These are phyloP conservation scores for Patiria pectinifera DNA, from an alignment of 53 echinoderm and acorn worm genomes.

Conservation along the genomic window DNA sequence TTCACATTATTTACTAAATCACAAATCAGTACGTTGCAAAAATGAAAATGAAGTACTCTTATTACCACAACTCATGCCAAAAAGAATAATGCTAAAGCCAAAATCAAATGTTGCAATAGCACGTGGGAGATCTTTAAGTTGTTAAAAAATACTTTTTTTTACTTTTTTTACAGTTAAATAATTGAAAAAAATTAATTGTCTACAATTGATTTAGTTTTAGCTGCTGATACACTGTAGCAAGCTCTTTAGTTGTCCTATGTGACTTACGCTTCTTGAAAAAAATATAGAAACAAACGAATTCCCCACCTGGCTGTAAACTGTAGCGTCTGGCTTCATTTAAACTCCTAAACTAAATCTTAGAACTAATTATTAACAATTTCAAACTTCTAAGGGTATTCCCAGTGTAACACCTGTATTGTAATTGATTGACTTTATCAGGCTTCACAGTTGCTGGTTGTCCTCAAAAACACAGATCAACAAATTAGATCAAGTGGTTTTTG, in stretches of 20 bases:
- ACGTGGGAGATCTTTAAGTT: neutral
- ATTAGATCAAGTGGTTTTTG: neutral
- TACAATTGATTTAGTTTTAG: constrained; percentile 3
- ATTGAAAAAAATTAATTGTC: neutral
- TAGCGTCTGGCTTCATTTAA: constrained; percentile 26
- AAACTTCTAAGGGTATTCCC: constrained; percentile 5
- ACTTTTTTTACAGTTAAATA: constrained; percentile 5
- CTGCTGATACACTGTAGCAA: constrained; percentile 21
- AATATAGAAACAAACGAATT: neutral
- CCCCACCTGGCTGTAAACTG: constrained; percentile 37
- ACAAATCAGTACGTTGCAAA: neutral
- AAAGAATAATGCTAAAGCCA: neutral
- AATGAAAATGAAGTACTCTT: neutral
- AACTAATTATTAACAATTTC: constrained; percentile 58
- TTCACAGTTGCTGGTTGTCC: neutral
- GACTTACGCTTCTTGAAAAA: constrained; percentile 32
- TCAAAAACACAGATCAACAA: neutral
- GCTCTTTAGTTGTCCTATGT: constrained; percentile 22
- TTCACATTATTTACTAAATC: neutral
- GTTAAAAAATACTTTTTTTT: neutral
- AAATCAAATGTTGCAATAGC: constrained; percentile 1
- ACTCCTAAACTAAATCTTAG: constrained; percentile 50
- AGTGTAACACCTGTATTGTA: neutral
- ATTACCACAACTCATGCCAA: no score
- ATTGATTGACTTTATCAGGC: neutral